Percentiles rank a stretch among this genome's conserved stretches.
Evolutionary conservation across 2,888 invertebrate species (phyloP).

Genomic region (Acleris sparsana): DNA sequence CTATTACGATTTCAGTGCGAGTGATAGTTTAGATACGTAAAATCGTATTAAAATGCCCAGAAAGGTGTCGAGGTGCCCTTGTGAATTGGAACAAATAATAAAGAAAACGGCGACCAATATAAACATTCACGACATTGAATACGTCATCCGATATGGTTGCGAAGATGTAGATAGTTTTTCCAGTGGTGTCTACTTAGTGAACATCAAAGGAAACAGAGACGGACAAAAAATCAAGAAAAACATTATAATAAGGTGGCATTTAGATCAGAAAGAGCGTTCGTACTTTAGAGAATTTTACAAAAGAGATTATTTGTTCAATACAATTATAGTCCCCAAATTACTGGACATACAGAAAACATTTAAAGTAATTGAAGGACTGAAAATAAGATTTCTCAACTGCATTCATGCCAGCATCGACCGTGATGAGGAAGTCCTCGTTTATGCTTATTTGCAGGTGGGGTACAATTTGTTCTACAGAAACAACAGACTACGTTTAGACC

Average conservation of each 20-base stretch:
- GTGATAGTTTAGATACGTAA: slow-evolving; percentile 37
- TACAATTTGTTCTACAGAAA: slow-evolving; percentile 55
- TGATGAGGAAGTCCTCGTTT: slow-evolving; percentile 58
- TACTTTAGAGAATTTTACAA: slow-evolving; percentile 58
- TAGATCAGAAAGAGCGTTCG: slow-evolving; percentile 51
- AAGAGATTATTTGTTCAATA: slow-evolving; percentile 58
- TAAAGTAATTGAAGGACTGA: slow-evolving; percentile 62
- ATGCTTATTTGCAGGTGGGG: slow-evolving; percentile 43
- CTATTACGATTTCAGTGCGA: slow-evolving; percentile 41
- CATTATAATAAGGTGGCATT: slow-evolving; percentile 62
- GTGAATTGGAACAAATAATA: slow-evolving; percentile 59
- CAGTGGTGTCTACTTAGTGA: slow-evolving; percentile 55
- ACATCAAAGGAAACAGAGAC: slow-evolving; percentile 53
- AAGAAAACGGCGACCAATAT: slow-evolving; percentile 54
- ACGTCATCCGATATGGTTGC: slow-evolving; percentile 50
- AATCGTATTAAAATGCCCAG: slow-evolving; percentile 56
- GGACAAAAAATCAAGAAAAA: slow-evolving; percentile 54
- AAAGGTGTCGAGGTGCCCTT: slow-evolving; percentile 60
- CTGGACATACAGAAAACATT: slow-evolving; percentile 57
- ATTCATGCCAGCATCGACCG: slow-evolving; percentile 53
- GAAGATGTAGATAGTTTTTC: slow-evolving; percentile 59
- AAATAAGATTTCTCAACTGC: slow-evolving; percentile 66
- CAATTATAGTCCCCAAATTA: slow-evolving; percentile 52
- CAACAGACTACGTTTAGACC: slow-evolving; percentile 51
- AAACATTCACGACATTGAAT: slow-evolving; percentile 51